These are phyloP conservation scores for Noctua janthe DNA, from an alignment of 2,888 invertebrate genomes.

Conservation along the genomic window DNA sequence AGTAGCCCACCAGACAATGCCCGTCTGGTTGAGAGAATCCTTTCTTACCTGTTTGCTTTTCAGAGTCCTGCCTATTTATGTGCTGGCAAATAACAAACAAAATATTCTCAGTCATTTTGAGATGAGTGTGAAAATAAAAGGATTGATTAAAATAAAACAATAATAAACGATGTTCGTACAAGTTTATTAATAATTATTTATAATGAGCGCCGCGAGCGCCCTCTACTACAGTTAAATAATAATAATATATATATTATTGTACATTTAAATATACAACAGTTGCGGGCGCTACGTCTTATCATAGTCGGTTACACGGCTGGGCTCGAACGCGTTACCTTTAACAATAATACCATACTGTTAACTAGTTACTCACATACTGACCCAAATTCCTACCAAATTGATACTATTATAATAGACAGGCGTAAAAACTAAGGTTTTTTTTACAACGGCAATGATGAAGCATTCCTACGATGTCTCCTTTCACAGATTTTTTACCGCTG, in stretches of 20 bases:
- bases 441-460: neutral
- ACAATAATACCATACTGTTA: conserved; percentile 44
- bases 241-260: conserved; percentile 61
- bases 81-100: neutral
- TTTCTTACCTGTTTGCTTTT: neutral
- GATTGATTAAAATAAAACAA: conserved; percentile 57
- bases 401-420: neutral
- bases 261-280: conserved; percentile 66
- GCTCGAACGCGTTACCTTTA: conserved; percentile 50
- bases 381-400: neutral
- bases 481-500: neutral
- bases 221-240: conserved; percentile 55
- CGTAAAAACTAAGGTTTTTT: neutral
- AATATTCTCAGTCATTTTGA: neutral
- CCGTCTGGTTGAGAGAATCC: no score
- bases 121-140: neutral
- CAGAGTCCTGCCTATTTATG: neutral
- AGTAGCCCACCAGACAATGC: no score
- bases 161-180: conserved; percentile 72
- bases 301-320: conserved; percentile 40
- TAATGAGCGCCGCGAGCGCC: conserved; percentile 48
- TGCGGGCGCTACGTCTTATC: conserved; percentile 43
- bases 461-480: neutral
- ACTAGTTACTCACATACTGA: conserved; percentile 17
- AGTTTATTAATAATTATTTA: conserved; percentile 71